A percentile compares a stretch with the other conserved stretches of the same genome.
These are phyloP conservation scores for Platyscapa corneri DNA, from an alignment of 1,140 invertebrate genomes.

Conservation along the genomic window DNA sequence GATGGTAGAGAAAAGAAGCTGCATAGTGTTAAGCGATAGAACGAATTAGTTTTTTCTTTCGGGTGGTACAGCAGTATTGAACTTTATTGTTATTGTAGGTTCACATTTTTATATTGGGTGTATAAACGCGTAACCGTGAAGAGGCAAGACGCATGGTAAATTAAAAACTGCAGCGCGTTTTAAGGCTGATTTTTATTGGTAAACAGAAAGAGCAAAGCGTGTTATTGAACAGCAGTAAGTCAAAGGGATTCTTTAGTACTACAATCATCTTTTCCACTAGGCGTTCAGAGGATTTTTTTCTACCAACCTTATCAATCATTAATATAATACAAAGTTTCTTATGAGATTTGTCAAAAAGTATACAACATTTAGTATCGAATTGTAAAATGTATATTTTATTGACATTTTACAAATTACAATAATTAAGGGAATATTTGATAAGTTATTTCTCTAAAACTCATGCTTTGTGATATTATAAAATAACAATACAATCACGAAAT, in stretches of 20 bases:
- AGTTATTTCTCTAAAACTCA: too few species aligned
- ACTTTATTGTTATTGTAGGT: background rate
- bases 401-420: too few species aligned
- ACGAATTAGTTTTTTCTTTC: background rate
- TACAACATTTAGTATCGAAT: too few species aligned
- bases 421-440: too few species aligned
- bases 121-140: background rate
- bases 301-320: background rate
- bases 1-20: background rate
- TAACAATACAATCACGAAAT: too few species aligned
- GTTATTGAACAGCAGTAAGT: conserved; percentile 47
- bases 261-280: background rate
- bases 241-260: conserved; percentile 52
- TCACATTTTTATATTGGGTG: too few species aligned
- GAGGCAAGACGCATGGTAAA: conserved; percentile 9
- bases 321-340: background rate
- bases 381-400: too few species aligned
- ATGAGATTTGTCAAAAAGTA: too few species aligned
- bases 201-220: background rate
- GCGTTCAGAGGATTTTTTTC: background rate
- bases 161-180: conserved; percentile 24
- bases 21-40: background rate
- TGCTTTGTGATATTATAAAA: too few species aligned
- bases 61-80: background rate
- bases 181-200: conserved; percentile 50